Conservation (phyloP, 1,140 invertebrate genomes). For the Drosophila subobscura region DNA sequence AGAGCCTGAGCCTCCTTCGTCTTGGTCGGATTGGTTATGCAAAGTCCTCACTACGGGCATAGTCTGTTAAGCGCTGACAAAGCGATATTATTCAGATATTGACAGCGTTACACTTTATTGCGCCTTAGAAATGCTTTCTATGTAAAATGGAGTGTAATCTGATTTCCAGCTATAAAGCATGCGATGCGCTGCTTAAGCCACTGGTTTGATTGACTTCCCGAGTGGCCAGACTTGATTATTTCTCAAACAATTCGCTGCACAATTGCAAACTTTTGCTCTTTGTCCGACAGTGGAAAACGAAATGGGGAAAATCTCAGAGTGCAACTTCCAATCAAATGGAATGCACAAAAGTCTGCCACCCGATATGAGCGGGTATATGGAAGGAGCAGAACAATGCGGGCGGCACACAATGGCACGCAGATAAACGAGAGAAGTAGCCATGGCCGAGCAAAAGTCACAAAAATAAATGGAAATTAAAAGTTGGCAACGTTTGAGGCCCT, state of each 20-base stretch:
- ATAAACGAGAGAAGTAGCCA: conserved; percentile 43
- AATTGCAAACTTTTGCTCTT: conserved; percentile 29
- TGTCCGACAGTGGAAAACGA: not conserved
- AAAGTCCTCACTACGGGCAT: conserved; percentile 50
- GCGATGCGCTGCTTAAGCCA: not conserved
- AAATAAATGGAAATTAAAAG: conserved; percentile 72
- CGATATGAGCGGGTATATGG: conserved; percentile 48
- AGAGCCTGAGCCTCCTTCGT: not conserved
- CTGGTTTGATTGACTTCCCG: conserved; percentile 34
- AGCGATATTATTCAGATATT: conserved; percentile 61
- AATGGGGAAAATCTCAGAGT: conserved; percentile 15
- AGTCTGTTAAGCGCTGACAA: conserved; percentile 46
- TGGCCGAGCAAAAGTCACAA: conserved; percentile 50
- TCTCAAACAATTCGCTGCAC: conserved; percentile 11
- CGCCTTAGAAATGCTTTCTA: conserved; percentile 49
- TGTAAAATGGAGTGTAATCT: conserved; percentile 40
- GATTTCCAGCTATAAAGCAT: conserved; percentile 52
- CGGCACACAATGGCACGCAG: conserved; percentile 44
- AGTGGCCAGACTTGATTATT: conserved; percentile 12
- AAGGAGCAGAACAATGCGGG: conserved; percentile 46
- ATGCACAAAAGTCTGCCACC: conserved; percentile 51
- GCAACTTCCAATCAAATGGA: conserved; percentile 57
- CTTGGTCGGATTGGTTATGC: conserved; percentile 39
- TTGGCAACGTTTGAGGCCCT: conserved; percentile 31
- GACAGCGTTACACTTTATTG: conserved; percentile 34